Evolutionary conservation across 2,113 vertebrate species (phyloP), one percentile per base, ranked within the genome.

Genomic region (Electrona antarctica): DNA sequence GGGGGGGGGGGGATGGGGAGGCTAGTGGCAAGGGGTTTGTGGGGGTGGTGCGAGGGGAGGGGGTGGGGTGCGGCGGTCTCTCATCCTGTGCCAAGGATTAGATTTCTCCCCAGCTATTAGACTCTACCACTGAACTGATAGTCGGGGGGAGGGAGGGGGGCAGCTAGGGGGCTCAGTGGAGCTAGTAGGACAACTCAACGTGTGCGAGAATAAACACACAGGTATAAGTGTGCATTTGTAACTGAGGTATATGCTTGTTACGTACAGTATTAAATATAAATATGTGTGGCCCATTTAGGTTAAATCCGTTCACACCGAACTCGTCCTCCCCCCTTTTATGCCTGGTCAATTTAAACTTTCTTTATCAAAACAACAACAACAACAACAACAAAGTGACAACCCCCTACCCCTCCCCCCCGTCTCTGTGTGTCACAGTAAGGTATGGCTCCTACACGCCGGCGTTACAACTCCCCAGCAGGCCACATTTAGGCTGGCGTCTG

Each of bases 81-180:
- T 95, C 73, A 93, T 92, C 91, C 89, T 83, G 77, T 93, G 88
- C 90, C 91, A 94, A 93, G 91, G 78, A 91, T 93, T 90, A 86
- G 85, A 87, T 90, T 93, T 74, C 85, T 91, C 86, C 90, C 85
- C 90, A 93, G 92, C 93, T 84, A 87, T 93, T 88, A 93, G 93
- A 88, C 90, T 88, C 76, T 87, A 93, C 91, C 93, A 93, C 89
- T 90, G 82, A 13, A 79, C 79, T 81, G 87, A 87, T 87, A 79
- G 78, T 73, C 80, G 69, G 82, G 87, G 88, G 75, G 65, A 68
- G 59, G 66, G 68, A 51, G 55, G 49, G 47, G 64, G 48, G 47
- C 60, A 41, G 47, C 21, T 21, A 21, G 57, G 57, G 60, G 70
- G 45, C 21, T 60, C 7, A 7, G 41, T 56, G 13, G 15, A 41